Evolutionary conservation across 2,888 invertebrate genomes (phyloP).

Genomic region (Melieria omissa): DNA sequence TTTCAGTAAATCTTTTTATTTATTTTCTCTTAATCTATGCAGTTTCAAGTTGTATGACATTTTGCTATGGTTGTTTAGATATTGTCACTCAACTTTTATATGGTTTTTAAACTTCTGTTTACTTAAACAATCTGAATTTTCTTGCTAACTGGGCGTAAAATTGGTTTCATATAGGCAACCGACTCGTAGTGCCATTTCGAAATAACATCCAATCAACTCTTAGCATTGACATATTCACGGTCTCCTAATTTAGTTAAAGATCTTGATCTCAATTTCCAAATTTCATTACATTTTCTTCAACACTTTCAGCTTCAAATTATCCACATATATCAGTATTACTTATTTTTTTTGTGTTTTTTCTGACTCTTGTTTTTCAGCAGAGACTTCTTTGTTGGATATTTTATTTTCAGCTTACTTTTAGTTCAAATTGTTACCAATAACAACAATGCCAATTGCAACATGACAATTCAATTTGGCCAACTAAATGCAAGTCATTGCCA

Average conservation of each 20-base stretch:
- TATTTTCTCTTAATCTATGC: no score
- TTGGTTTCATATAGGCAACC: no score
- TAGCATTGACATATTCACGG: slow-evolving; percentile 6
- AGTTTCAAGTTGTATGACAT: no score
- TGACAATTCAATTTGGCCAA: slow-evolving; percentile 14
- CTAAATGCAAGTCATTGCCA: background rate
- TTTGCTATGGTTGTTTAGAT: no score
- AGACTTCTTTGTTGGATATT: background rate
- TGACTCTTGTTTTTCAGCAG: background rate
- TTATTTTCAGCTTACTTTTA: slow-evolving; percentile 5
- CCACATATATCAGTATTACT: background rate
- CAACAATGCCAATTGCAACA: slow-evolving; percentile 13
- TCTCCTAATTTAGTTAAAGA: slow-evolving; percentile 25
- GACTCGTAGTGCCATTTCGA: no score
- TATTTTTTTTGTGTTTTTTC: background rate
- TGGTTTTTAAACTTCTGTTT: no score
- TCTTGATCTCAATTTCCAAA: slow-evolving; percentile 21
- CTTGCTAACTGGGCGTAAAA: no score
- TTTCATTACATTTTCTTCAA: background rate
- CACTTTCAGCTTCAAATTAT: slow-evolving; percentile 22
- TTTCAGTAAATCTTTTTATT: no score
- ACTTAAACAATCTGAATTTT: no score
- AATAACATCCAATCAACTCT: no score
- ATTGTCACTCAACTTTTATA: no score
- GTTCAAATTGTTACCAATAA: background rate